These are phyloP conservation scores for Cecidostiba fungosa DNA, from an alignment of 2,888 invertebrate species.

Conservation along the genomic window DNA sequence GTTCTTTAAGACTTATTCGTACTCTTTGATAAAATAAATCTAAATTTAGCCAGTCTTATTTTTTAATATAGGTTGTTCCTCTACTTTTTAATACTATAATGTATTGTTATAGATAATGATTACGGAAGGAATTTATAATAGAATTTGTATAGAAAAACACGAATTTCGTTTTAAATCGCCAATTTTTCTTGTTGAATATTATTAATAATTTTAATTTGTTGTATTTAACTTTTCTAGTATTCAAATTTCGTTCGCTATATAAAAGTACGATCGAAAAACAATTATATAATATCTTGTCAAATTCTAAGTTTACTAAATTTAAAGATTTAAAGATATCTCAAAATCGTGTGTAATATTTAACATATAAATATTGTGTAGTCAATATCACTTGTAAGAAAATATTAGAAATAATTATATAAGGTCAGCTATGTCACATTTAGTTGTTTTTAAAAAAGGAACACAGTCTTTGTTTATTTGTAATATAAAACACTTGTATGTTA, in stretches of 20 bases:
- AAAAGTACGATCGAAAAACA: neutral
- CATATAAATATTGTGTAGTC: neutral
- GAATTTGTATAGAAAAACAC: constrained; percentile 16
- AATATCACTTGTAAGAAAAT: neutral
- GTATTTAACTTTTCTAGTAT: neutral
- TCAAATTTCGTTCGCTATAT: neutral
- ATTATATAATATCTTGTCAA: neutral
- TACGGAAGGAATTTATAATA: neutral
- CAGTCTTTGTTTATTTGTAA: neutral
- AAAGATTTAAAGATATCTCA: neutral
- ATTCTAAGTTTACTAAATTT: neutral
- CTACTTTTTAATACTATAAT: neutral
- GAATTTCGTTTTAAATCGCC: neutral
- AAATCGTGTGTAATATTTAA: neutral
- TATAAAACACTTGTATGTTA: constrained; percentile 14
- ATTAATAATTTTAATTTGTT: neutral
- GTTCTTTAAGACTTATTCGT: neutral
- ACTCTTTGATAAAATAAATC: neutral
- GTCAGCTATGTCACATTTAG: neutral
- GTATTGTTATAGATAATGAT: constrained; percentile 4
- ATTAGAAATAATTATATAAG: neutral
- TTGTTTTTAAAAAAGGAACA: neutral
- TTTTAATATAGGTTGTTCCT: neutral
- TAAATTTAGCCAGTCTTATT: neutral
- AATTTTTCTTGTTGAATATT: constrained; percentile 15